These are phyloP conservation scores for Catocala fraxini DNA, from an alignment of 2,888 invertebrate species.

Conservation along the genomic window DNA sequence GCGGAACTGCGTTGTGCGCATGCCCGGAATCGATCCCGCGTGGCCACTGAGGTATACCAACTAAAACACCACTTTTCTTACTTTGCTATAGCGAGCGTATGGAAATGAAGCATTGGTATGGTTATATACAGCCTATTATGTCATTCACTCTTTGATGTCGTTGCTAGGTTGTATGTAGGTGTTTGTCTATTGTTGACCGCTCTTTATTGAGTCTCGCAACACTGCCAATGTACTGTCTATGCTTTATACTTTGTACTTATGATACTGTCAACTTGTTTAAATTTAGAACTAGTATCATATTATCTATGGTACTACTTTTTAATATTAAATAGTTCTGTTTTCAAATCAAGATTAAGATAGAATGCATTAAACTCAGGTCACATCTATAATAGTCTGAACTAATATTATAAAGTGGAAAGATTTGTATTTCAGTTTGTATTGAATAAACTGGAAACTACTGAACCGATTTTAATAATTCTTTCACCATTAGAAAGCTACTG, in stretches of 20 bases:
- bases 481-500: too few relatives aligned
- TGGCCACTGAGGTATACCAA: conserved; percentile 73
- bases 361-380: too few relatives aligned
- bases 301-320: too few relatives aligned
- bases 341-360: too few relatives aligned
- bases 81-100: conserved; percentile 51
- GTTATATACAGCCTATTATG: conserved; percentile 76
- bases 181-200: conserved; percentile 54
- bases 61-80: conserved; percentile 59
- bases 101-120: conserved; percentile 48
- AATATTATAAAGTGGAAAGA: too few relatives aligned
- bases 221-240: conserved; percentile 23
- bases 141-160: conserved; percentile 82
- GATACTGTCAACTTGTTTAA: not conserved
- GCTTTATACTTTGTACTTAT: not conserved
- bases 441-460: too few relatives aligned
- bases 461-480: too few relatives aligned
- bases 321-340: too few relatives aligned
- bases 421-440: too few relatives aligned
- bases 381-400: too few relatives aligned
- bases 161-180: conserved; percentile 53
- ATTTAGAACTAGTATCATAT: not conserved
- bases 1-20: conserved; percentile 76
- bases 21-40: conserved; percentile 83
- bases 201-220: conserved; percentile 51